These are phyloP conservation scores for Lepidochitona cinerea DNA, from an alignment of 2,888 invertebrate species.

Conservation along the genomic window DNA sequence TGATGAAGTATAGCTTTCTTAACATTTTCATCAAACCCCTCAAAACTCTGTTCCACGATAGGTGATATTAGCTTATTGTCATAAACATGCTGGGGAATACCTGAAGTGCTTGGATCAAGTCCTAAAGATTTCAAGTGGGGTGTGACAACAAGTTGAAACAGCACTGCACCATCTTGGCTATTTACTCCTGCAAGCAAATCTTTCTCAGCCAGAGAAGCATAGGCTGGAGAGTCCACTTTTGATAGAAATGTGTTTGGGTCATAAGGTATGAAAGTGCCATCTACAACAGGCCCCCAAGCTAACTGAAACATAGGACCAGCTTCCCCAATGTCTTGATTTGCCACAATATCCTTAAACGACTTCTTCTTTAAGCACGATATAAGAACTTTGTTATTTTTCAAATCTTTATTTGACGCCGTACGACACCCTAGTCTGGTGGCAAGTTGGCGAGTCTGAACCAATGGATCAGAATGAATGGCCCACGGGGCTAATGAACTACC, in stretches of 20 bases:
- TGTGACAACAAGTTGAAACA: background rate
- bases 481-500: constrained; percentile 30
- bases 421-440: background rate
- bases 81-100: background rate
- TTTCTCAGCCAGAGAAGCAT: background rate
- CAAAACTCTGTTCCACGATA: background rate
- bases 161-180: background rate
- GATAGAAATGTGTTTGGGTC: background rate
- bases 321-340: background rate
- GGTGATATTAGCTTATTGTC: background rate
- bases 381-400: background rate
- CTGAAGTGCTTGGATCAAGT: background rate
- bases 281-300: background rate
- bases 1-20: background rate
- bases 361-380: background rate
- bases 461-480: background rate
- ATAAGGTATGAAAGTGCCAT: background rate
- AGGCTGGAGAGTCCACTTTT: background rate
- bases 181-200: background rate
- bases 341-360: background rate
- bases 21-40: background rate
- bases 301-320: background rate
- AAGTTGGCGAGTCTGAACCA: background rate
- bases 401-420: background rate
- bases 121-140: background rate